These are phyloP conservation scores for Zaprionus tsacasi DNA, from an alignment of 1,140 invertebrate genomes.

Conservation along the genomic window DNA sequence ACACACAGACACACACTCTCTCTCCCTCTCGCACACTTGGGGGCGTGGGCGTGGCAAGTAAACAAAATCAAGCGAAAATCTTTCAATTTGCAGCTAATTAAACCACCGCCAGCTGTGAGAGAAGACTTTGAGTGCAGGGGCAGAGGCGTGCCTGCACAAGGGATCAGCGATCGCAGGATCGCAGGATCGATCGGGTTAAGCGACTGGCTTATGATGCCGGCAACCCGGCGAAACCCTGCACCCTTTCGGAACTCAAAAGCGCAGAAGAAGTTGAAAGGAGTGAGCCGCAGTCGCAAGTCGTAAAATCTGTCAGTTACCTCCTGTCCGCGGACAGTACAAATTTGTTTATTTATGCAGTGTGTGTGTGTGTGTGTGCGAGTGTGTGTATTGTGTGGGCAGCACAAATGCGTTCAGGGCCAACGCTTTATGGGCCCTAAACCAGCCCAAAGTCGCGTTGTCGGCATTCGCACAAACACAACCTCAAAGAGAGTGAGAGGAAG, in stretches of 20 bases:
- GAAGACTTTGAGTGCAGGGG: not conserved
- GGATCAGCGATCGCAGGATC: too few species aligned
- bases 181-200: constrained; percentile 10
- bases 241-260: not conserved
- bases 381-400: constrained; percentile 67
- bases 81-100: constrained; percentile 53
- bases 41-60: constrained; percentile 41
- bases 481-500: too few species aligned
- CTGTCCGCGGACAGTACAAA: constrained; percentile 28
- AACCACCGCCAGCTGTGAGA: constrained; percentile 25
- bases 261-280: constrained; percentile 55
- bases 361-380: constrained; percentile 42
- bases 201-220: constrained; percentile 23
- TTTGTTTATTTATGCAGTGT: constrained; percentile 72
- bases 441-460: not conserved
- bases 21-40: not conserved
- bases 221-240: not conserved
- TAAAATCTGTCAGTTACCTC: constrained; percentile 43
- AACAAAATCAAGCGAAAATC: constrained; percentile 27
- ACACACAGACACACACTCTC: too few species aligned
- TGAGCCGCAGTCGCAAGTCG: constrained; percentile 44
- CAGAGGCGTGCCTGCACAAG: not conserved
- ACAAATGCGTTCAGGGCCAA: constrained; percentile 21
- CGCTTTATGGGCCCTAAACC: constrained; percentile 48
- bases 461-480: not conserved